phyloP scores from a whole-genome alignment of 2,797 vertebrate species.

The Pempheris klunzingeri region DNA sequence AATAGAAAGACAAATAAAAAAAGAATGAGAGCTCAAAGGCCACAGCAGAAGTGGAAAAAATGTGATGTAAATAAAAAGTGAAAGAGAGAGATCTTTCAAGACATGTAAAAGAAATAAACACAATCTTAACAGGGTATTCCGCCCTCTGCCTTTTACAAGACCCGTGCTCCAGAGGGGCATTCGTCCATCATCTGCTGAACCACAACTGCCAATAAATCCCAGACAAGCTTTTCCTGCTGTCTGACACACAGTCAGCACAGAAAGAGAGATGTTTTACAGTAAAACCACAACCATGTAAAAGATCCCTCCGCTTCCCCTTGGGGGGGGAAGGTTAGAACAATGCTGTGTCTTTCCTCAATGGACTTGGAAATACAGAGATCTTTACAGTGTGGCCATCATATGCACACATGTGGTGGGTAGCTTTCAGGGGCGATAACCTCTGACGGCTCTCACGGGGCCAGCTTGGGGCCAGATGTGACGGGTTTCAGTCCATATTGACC shows the following conservation, averaged over 20 bases:
- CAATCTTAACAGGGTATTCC: slow-evolving; percentile 57
- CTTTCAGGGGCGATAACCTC: slow-evolving; percentile 67
- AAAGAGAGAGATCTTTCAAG: slow-evolving; percentile 29
- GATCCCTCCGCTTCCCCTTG: slow-evolving; percentile 62
- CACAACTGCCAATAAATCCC: slow-evolving; percentile 76
- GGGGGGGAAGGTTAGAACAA: slow-evolving; percentile 64
- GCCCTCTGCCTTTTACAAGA: slow-evolving; percentile 70
- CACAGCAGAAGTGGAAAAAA: not conserved
- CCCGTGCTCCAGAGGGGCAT: slow-evolving; percentile 59
- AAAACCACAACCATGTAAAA: slow-evolving; percentile 77
- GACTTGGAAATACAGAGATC: slow-evolving; percentile 58
- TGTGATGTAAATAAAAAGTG: slow-evolving; percentile 12
- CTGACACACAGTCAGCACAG: slow-evolving; percentile 65
- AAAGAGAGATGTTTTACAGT: slow-evolving; percentile 77
- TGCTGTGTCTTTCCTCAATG: slow-evolving; percentile 64
- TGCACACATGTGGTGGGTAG: slow-evolving; percentile 59
- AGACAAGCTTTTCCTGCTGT: slow-evolving; percentile 76
- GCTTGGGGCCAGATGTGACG: slow-evolving; percentile 65
- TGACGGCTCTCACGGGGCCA: slow-evolving; percentile 51
- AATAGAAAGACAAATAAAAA: not conserved
- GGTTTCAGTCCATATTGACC: slow-evolving; percentile 28
- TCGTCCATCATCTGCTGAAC: slow-evolving; percentile 75
- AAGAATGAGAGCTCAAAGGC: slow-evolving; percentile 19
- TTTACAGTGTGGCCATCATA: slow-evolving; percentile 35
- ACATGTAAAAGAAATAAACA: slow-evolving; percentile 73